Evolutionary conservation across 1,140 invertebrate species (phyloP).

Genomic region (Tetraneura akinire): DNA sequence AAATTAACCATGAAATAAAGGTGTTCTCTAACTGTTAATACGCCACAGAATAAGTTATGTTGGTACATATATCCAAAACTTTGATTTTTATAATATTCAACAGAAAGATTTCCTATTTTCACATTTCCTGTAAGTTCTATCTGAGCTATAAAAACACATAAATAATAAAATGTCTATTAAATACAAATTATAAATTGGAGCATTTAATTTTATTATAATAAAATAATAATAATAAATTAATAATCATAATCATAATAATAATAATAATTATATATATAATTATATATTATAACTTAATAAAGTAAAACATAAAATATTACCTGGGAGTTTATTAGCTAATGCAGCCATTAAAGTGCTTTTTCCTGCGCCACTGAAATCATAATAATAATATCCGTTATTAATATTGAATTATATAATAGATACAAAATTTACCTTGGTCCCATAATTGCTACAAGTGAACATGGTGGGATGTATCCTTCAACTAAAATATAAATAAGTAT

Average conservation of each 20-base stretch:
- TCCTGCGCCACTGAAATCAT: slow-evolving; percentile 79
- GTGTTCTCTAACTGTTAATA: slow-evolving; percentile 86
- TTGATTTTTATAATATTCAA: slow-evolving; percentile 74
- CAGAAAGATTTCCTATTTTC: slow-evolving; percentile 57
- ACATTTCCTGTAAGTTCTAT: slow-evolving; percentile 21
- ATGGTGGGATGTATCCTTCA: slow-evolving; percentile 75
- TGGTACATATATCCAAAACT: slow-evolving; percentile 94
- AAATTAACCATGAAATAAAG: slow-evolving; percentile 80
- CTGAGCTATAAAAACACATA: slow-evolving; percentile 68
- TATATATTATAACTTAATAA: too few relatives aligned
- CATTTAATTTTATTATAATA: too few relatives aligned
- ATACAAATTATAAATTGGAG: too few relatives aligned
- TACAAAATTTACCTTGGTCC: slow-evolving; percentile 73
- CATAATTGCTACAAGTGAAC: slow-evolving; percentile 85
- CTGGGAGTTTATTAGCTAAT: slow-evolving; percentile 74
- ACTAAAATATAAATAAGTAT: too few relatives aligned
- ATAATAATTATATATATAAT: too few relatives aligned
- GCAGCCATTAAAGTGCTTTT: slow-evolving; percentile 94
- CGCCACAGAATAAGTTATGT: slow-evolving; percentile 85
- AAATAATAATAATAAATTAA: background rate
- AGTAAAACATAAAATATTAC: slow-evolving; percentile 59
- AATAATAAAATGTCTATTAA: slow-evolving; percentile 58
- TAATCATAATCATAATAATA: background rate
- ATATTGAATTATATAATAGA: background rate
- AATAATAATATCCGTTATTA: background rate